These are phyloP conservation scores for Myanophis thanlyinensis DNA, from an alignment of 2,113 vertebrate genomes.

Conservation along the genomic window DNA sequence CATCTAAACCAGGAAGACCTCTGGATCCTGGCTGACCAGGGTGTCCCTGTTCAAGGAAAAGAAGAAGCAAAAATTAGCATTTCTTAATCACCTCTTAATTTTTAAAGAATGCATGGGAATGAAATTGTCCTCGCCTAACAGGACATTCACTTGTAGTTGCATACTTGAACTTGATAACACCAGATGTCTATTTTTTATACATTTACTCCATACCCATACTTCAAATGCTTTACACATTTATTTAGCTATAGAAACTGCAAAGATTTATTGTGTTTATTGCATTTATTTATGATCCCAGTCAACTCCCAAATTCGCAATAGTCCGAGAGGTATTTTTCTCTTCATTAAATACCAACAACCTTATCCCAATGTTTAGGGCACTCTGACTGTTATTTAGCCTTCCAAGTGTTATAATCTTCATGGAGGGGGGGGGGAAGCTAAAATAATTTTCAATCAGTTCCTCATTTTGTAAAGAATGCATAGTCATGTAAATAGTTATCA, in stretches of 20 bases:
- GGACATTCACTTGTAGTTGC: neutral
- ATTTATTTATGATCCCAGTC: neutral
- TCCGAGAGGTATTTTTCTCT: neutral
- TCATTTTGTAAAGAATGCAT: neutral
- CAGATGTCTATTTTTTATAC: neutral
- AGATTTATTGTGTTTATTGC: neutral
- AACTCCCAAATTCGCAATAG: neutral
- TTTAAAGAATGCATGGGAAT: neutral
- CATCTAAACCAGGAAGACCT: constrained; percentile 81
- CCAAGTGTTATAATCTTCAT: neutral
- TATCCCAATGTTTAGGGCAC: neutral
- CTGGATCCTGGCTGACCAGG: constrained; percentile 81
- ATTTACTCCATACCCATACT: neutral
- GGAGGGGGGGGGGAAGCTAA: rapidly evolving
- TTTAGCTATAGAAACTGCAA: neutral
- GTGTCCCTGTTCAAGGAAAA: constrained; percentile 78
- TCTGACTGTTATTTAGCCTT: neutral
- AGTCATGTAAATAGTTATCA: neutral
- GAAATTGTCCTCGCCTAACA: neutral
- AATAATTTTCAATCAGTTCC: neutral
- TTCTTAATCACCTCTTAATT: neutral
- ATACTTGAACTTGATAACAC: neutral
- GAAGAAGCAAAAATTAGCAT: constrained; percentile 15
- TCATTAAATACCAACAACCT: neutral
- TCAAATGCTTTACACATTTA: neutral